Evolutionary conservation across 2,888 invertebrate species (phyloP).

Genomic region (Oscheius sp.): DNA sequence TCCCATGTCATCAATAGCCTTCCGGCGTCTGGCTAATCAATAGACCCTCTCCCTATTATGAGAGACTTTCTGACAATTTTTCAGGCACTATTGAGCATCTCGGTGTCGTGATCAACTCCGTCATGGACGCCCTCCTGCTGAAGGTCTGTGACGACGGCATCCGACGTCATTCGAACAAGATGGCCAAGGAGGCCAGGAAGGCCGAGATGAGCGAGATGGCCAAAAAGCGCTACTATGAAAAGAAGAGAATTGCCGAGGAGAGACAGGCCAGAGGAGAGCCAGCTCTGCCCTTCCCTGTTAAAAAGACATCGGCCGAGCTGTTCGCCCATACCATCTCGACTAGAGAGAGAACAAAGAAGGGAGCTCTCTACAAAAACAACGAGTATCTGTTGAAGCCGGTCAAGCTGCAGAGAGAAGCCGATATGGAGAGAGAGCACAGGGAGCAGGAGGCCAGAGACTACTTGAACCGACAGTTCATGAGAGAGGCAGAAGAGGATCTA

Average conservation of each 20-base stretch:
- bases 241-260: slow-evolving; percentile 28
- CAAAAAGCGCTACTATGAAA: slow-evolving; percentile 30
- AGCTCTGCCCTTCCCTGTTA: not conserved
- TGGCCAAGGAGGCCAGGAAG: slow-evolving; percentile 12
- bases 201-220: slow-evolving; percentile 23
- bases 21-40: not conserved
- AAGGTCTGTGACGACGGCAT: slow-evolving; percentile 53
- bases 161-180: slow-evolving; percentile 33
- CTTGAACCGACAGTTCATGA: slow-evolving; percentile 21
- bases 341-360: slow-evolving; percentile 34
- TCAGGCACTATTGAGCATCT: slow-evolving; percentile 33
- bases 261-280: slow-evolving; percentile 22
- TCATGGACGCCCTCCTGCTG: slow-evolving; percentile 41
- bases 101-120: slow-evolving; percentile 36
- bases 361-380: slow-evolving; percentile 20
- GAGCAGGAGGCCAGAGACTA: slow-evolving; percentile 27
- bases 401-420: not conserved
- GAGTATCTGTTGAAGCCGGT: slow-evolving; percentile 28
- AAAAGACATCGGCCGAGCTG: slow-evolving; percentile 19
- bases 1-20: not conserved
- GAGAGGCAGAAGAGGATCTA: slow-evolving; percentile 25
- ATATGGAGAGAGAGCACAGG: slow-evolving; percentile 12
- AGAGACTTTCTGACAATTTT: not conserved
- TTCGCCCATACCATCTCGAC: slow-evolving; percentile 25
- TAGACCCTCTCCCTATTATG: not conserved